These are phyloP conservation scores for Drosophila birchii DNA, from an alignment of 2,888 invertebrate genomes.

Conservation along the genomic window DNA sequence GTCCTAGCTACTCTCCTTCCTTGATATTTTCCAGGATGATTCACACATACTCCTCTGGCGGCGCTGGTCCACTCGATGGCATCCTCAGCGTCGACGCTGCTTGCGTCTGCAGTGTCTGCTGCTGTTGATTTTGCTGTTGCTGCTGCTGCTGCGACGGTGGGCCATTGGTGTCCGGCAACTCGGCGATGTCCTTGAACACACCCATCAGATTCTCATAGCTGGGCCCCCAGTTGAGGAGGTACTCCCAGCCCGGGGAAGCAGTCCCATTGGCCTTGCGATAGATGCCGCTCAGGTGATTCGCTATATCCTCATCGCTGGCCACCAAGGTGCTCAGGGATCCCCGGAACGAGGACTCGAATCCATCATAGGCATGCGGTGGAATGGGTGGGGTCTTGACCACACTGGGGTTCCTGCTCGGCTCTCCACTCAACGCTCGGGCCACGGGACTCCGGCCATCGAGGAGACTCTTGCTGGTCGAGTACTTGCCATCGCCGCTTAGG, in stretches of 20 bases:
- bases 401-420: slow-evolving; percentile 88
- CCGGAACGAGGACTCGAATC: slow-evolving; percentile 96
- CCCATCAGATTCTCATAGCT: slow-evolving; percentile 98
- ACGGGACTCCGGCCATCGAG: slow-evolving; percentile 86
- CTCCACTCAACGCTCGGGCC: slow-evolving; percentile 85
- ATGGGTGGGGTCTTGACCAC: slow-evolving; percentile 88
- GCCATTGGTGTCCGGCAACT: slow-evolving; percentile 93
- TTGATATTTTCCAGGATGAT: background rate
- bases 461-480: slow-evolving; percentile 86
- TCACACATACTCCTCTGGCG: slow-evolving; percentile 92
- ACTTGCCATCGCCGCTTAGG: slow-evolving; percentile 91
- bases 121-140: slow-evolving; percentile 87
- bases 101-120: slow-evolving; percentile 86
- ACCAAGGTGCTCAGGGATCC: slow-evolving; percentile 97
- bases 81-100: slow-evolving; percentile 87
- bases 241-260: slow-evolving; percentile 95
- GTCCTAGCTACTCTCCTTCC: background rate
- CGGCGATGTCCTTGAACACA: slow-evolving; percentile 98
- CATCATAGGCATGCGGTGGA: slow-evolving; percentile 93
- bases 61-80: slow-evolving; percentile 92
- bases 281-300: slow-evolving; percentile 91
- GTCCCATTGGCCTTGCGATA: slow-evolving; percentile 91
- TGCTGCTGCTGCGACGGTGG: slow-evolving; percentile 90
- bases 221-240: slow-evolving; percentile 97
- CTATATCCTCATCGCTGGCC: slow-evolving; percentile 96